Base-by-base conservation (phyloP, 2,888 invertebrate species). In the Rotaria sp. region DNA sequence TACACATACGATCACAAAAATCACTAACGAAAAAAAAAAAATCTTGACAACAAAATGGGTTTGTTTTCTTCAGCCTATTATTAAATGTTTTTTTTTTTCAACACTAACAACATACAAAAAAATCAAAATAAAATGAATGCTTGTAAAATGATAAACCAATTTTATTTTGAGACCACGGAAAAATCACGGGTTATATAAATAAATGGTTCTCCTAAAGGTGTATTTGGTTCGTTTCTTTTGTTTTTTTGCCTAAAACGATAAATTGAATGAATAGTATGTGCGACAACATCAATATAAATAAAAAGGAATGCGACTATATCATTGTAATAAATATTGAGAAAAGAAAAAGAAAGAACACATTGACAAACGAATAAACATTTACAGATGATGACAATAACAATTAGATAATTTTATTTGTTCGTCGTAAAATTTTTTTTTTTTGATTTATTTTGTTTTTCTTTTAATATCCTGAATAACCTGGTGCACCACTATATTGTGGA, bases 331-430 rank as follows among this genome's bases (percentile, higher is more conserved):
- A 80, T 41, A 80, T 18, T 35, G 87, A 52, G 55, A 41, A 55
- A 86, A 30, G 80, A 10, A 85, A 74, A 87, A 67, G 50, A 84
- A 86, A 87, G 48, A 41, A 45, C 80, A 45, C 26, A 45, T 3
- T 15, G 67, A 67, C 67, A 67, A 35, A 67, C 67, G 67, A 35
- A 67, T 67, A 67, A 67, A 67, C 67, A 67, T 67, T 67, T 67
- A 67, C 67, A 67, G 21, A 26, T 45, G 80, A 80, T 45, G 80
- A n/a, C 45, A 45, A 35, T n/a, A 45, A 80, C 24, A n/a, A n/a
- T n/a, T n/a, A 45, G 80, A 80, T n/a, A n/a, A 80, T 55, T 80
- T 67, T 75, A 85, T 84, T 45, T 85, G 87, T 75, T 59, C 84
- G 52, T 50, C 38, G 55, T 26, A 52, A 86, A 86, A 67, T 57